Percentiles rank a stretch among this genome's conserved stretches.
These are phyloP conservation scores for Drosophila affinis DNA, from an alignment of 2,888 invertebrate species.

Conservation along the genomic window DNA sequence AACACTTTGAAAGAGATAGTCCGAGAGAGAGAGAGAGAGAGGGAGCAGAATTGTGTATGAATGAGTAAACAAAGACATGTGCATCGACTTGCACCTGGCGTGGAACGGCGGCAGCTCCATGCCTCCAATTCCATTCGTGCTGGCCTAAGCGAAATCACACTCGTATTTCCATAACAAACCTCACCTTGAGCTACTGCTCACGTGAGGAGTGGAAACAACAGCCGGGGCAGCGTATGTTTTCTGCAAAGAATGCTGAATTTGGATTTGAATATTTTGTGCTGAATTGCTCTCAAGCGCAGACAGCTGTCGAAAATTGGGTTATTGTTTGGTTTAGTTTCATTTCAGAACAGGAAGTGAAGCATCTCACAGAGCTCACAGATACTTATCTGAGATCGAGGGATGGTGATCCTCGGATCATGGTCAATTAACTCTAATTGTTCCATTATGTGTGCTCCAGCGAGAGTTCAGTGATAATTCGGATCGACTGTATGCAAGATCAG, in stretches of 20 bases:
- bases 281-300: constrained; percentile 24
- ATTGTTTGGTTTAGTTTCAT: constrained; percentile 23
- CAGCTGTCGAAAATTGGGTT: constrained; percentile 53
- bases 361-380: constrained; percentile 29
- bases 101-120: constrained; percentile 7
- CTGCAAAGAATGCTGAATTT: constrained; percentile 41
- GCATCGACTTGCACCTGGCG: constrained; percentile 54
- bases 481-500: background rate
- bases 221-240: constrained; percentile 19
- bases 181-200: constrained; percentile 74
- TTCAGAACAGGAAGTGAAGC: constrained; percentile 29
- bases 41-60: background rate
- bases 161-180: constrained; percentile 50
- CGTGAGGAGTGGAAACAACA: constrained; percentile 47
- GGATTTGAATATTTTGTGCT: constrained; percentile 19
- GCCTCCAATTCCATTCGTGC: constrained; percentile 21
- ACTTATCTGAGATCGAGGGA: constrained; percentile 21
- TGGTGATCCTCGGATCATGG: constrained; percentile 32
- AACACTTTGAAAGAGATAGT: constrained; percentile 17
- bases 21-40: background rate
- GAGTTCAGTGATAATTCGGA: background rate
- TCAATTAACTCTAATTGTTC: constrained; percentile 72
- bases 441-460: constrained; percentile 45
- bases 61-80: constrained; percentile 37
- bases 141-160: constrained; percentile 41